Evolutionary conservation across 92 coral and sea anemone genomes (phyloP).

Genomic region (Plumapathes pennacea): DNA sequence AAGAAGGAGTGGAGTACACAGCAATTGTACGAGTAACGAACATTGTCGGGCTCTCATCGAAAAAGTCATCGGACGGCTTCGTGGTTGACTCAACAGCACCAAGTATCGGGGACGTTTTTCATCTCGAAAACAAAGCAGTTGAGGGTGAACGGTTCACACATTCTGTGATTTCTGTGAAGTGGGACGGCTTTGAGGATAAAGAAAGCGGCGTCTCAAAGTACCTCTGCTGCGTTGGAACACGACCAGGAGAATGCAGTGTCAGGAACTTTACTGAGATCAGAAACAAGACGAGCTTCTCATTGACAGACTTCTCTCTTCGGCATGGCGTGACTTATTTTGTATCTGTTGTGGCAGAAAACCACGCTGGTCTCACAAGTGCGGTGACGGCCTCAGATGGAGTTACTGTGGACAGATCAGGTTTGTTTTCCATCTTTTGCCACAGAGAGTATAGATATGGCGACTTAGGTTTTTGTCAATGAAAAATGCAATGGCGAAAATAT

Average conservation of each 20-base stretch:
- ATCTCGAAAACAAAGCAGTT: conserved; percentile 39
- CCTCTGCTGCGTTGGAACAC: conserved; percentile 69
- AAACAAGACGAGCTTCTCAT: conserved; percentile 46
- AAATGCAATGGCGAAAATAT: too few relatives aligned
- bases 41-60: conserved; percentile 58
- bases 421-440: too few relatives aligned
- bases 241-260: conserved; percentile 59
- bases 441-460: too few relatives aligned
- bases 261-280: conserved; percentile 52
- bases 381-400: conserved; percentile 78
- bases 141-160: conserved; percentile 56
- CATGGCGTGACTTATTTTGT: conserved; percentile 75
- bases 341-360: conserved; percentile 68
- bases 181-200: conserved; percentile 85
- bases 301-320: conserved; percentile 23
- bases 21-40: conserved; percentile 74
- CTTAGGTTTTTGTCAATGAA: too few relatives aligned
- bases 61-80: conserved; percentile 65
- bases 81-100: conserved; percentile 83
- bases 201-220: conserved; percentile 67
- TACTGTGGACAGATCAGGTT: conserved; percentile 79
- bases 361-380: conserved; percentile 66
- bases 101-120: conserved; percentile 50
- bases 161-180: conserved; percentile 60
- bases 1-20: conserved; percentile 74